Percentiles rank a stretch among this genome's conserved stretches.
Conservation (phyloP, 2,888 invertebrate genomes). For the Seira ritae region DNA sequence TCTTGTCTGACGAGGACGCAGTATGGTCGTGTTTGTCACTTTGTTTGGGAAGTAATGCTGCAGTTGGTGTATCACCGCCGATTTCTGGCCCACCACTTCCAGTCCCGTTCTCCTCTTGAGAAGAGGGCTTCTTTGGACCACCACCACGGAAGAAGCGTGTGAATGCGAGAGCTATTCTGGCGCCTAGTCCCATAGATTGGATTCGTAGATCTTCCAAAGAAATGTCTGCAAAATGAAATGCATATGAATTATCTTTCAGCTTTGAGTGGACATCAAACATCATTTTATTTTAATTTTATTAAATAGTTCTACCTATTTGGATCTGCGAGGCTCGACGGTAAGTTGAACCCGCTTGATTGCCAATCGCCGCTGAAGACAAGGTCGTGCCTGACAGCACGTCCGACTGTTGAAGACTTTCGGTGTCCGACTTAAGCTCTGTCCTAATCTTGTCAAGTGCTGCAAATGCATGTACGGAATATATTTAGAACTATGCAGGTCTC, state of each 20-base stretch:
- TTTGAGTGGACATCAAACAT: background rate
- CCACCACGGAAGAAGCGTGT: slow-evolving; percentile 61
- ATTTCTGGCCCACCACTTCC: slow-evolving; percentile 41
- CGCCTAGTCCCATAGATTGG: slow-evolving; percentile 67
- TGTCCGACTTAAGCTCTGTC: slow-evolving; percentile 80
- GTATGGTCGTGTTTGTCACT: slow-evolving; percentile 38
- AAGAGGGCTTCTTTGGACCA: slow-evolving; percentile 45
- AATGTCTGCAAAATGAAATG: slow-evolving; percentile 67
- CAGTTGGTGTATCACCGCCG: slow-evolving; percentile 41
- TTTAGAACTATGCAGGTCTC: background rate
- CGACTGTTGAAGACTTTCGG: slow-evolving; percentile 76
- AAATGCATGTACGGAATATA: slow-evolving; percentile 64
- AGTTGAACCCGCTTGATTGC: slow-evolving; percentile 61
- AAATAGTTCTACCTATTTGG: slow-evolving; percentile 69
- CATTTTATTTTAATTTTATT: too few species aligned
- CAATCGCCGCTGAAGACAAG: slow-evolving; percentile 66
- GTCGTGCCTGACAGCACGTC: slow-evolving; percentile 73
- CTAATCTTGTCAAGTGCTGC: slow-evolving; percentile 83
- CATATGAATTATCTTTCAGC: background rate
- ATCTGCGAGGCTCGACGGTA: slow-evolving; percentile 73
- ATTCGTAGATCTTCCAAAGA: slow-evolving; percentile 71
- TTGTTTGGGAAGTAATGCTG: slow-evolving; percentile 42
- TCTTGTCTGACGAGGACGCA: slow-evolving; percentile 13
- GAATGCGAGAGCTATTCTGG: slow-evolving; percentile 65
- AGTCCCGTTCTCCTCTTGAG: slow-evolving; percentile 32